Percentiles rank a stretch among this genome's conserved stretches.
These are phyloP conservation scores for Philhelius pedissequus DNA, from an alignment of 2,888 invertebrate species.

Conservation along the genomic window DNA sequence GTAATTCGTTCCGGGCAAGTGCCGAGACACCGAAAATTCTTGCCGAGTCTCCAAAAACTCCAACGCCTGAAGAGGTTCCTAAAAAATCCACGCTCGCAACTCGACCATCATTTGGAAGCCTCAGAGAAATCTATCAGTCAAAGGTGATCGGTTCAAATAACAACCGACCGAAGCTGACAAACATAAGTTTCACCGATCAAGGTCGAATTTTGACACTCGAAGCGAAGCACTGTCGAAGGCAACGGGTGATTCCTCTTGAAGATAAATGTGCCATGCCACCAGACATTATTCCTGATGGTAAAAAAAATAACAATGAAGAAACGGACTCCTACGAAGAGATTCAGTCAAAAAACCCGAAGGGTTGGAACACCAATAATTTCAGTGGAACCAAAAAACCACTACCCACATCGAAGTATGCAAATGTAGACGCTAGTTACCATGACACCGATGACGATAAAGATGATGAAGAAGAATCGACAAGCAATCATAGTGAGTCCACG, in stretches of 20 bases:
- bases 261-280: slow-evolving; percentile 81
- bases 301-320: not conserved
- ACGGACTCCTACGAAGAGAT: slow-evolving; percentile 76
- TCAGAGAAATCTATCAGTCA: slow-evolving; percentile 87
- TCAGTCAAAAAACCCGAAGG: slow-evolving; percentile 83
- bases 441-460: slow-evolving; percentile 42
- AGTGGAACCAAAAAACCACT: slow-evolving; percentile 52
- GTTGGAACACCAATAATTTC: slow-evolving; percentile 81
- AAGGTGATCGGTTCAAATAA: slow-evolving; percentile 80
- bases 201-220: slow-evolving; percentile 86
- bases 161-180: slow-evolving; percentile 76
- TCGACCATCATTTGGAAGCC: slow-evolving; percentile 81
- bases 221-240: slow-evolving; percentile 86
- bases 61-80: slow-evolving; percentile 23
- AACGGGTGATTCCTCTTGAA: slow-evolving; percentile 78
- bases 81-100: slow-evolving; percentile 48
- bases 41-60: not conserved
- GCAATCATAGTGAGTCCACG: slow-evolving; percentile 77
- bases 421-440: slow-evolving; percentile 38
- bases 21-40: slow-evolving; percentile 63
- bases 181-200: slow-evolving; percentile 77
- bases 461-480: slow-evolving; percentile 72
- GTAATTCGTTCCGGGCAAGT: slow-evolving; percentile 85
- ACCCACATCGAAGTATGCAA: slow-evolving; percentile 36
- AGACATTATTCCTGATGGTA: slow-evolving; percentile 81